These are phyloP conservation scores for Eolophus roseicapilla DNA, from an alignment of 2,113 vertebrate genomes.

Conservation along the genomic window DNA sequence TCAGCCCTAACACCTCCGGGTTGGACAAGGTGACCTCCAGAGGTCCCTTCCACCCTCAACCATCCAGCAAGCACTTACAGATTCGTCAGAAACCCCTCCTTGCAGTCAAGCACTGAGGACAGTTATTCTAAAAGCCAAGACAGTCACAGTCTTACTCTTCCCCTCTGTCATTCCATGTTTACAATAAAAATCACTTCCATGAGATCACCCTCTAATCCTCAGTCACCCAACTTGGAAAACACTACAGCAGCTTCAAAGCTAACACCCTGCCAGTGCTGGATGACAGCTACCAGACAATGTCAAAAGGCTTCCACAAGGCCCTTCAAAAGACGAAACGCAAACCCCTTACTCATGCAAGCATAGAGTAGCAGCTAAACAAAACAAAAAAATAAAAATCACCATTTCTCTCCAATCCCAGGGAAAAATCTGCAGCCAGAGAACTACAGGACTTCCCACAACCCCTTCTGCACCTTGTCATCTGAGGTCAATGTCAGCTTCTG, in stretches of 20 bases:
- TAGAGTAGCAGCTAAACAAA: neutral
- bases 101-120: neutral
- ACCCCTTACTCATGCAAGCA: neutral
- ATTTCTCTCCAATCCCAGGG: neutral
- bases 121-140: neutral
- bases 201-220: neutral
- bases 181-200: neutral
- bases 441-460: neutral
- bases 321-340: neutral
- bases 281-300: neutral
- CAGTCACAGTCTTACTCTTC: neutral
- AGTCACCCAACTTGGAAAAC: neutral
- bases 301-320: neutral
- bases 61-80: neutral
- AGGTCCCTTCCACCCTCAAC: neutral
- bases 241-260: neutral
- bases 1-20: neutral
- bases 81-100: neutral
- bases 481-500: neutral
- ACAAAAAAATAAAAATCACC: accelerated
- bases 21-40: neutral
- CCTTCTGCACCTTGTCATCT: neutral
- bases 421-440: neutral
- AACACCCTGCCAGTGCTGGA: neutral
- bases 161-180: neutral